phyloP scores from a whole-genome alignment of 2,797 vertebrate species.

The Lagocephalus sceleratus region DNA sequence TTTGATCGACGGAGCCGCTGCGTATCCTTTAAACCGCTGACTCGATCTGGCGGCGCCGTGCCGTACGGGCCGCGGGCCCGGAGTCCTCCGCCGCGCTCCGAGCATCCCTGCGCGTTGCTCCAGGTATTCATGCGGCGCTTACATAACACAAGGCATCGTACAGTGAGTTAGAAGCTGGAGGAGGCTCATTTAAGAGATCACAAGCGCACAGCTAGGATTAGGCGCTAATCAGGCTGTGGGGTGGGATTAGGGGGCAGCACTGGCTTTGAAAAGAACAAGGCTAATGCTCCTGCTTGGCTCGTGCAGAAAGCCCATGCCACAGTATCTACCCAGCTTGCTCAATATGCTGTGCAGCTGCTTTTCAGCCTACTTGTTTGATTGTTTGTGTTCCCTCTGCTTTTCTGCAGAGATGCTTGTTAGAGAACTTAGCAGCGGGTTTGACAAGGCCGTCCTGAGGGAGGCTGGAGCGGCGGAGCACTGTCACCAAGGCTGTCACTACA shows the following conservation, averaged over 20 bases:
- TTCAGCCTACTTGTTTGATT: constrained; percentile 29
- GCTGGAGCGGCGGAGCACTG: constrained; percentile 45
- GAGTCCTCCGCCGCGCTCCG: neutral
- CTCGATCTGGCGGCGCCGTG: constrained; percentile 6
- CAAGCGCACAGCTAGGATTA: constrained; percentile 59
- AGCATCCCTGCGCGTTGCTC: constrained; percentile 9
- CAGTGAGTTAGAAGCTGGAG: constrained; percentile 34
- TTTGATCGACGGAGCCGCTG: constrained; percentile 1
- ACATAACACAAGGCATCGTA: constrained; percentile 27
- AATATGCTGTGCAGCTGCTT: constrained; percentile 18
- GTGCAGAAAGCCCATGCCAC: constrained; percentile 11
- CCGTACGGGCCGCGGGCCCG: neutral
- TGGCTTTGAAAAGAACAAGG: constrained; percentile 34
- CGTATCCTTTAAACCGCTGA: neutral
- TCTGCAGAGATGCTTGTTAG: constrained; percentile 29
- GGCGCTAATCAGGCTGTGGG: constrained; percentile 45
- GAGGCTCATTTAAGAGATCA: constrained; percentile 67
- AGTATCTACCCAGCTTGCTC: constrained; percentile 15
- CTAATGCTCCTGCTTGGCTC: constrained; percentile 32
- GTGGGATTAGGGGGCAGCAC: constrained; percentile 37
- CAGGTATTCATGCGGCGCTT: constrained; percentile 16
- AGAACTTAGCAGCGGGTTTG: constrained; percentile 49
- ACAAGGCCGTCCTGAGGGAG: constrained; percentile 56
- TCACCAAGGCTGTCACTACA: constrained; percentile 46
- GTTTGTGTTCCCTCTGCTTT: constrained; percentile 31